These are phyloP conservation scores for Cyclargus thomasi DNA, from an alignment of 1,140 invertebrate genomes.

Conservation along the genomic window DNA sequence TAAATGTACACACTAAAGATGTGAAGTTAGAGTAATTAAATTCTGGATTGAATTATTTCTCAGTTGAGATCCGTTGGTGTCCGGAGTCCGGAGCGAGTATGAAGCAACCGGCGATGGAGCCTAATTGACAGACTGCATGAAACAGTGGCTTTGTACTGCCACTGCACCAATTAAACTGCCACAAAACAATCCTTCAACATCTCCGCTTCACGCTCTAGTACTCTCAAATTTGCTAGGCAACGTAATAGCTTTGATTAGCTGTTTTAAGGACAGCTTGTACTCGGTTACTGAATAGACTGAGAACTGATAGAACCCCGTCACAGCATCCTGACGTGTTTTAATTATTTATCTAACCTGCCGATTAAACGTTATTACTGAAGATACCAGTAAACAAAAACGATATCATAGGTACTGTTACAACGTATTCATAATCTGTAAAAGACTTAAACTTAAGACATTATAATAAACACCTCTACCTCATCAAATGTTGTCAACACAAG, in stretches of 20 bases:
- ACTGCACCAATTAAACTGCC: conserved; percentile 46
- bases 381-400: too few relatives aligned
- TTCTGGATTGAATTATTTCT: background rate
- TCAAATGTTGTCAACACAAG: too few relatives aligned
- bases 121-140: conserved; percentile 33
- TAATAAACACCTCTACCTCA: background rate
- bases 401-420: too few relatives aligned
- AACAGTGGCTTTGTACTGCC: conserved; percentile 25
- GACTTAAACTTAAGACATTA: background rate
- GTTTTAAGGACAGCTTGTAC: conserved; percentile 1
- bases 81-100: background rate
- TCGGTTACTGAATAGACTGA: background rate
- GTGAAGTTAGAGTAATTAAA: too few relatives aligned
- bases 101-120: conserved; percentile 13
- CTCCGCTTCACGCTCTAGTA: conserved; percentile 29
- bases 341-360: too few relatives aligned
- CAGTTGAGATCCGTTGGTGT: background rate
- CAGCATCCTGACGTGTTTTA: too few relatives aligned
- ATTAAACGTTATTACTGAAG: too few relatives aligned
- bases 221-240: conserved; percentile 32
- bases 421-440: background rate
- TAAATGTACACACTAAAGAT: too few relatives aligned
- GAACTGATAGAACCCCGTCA: too few relatives aligned
- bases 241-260: conserved; percentile 22
- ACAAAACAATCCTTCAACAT: conserved; percentile 35